phyloP scores from a whole-genome alignment of 2,888 invertebrate genomes.

The Hyppa rectilinea region DNA sequence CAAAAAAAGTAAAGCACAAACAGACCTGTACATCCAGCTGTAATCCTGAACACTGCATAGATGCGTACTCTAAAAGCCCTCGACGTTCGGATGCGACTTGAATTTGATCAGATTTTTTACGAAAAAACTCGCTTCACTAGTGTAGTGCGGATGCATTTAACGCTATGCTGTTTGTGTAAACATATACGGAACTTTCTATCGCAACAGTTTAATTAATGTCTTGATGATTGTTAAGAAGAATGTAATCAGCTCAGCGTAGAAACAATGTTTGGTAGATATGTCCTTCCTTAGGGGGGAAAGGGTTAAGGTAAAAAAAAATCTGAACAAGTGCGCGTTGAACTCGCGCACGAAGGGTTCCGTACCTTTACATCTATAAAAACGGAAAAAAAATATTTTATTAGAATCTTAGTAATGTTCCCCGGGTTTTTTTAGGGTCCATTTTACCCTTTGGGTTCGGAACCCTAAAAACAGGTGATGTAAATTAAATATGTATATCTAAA shows the following conservation, averaged over 20 bases:
- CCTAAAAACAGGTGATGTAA: background rate
- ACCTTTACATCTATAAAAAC: too few relatives aligned
- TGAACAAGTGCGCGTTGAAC: too few relatives aligned
- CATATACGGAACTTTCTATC: background rate
- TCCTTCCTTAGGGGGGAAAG: background rate
- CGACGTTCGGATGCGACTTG: constrained; percentile 46
- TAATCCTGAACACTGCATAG: constrained; percentile 48
- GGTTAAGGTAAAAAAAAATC: background rate
- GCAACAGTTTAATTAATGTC: background rate
- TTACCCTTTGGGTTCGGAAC: too few relatives aligned
- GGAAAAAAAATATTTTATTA: too few relatives aligned
- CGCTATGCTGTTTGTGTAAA: constrained; percentile 11
- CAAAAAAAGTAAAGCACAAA: constrained; percentile 25
- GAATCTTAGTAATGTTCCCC: too few relatives aligned
- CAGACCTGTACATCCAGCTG: constrained; percentile 28
- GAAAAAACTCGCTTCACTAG: constrained; percentile 28
- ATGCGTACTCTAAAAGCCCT: constrained; percentile 54
- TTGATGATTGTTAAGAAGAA: background rate
- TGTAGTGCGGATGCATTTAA: constrained; percentile 33
- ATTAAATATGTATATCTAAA: background rate
- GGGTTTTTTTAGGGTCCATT: too few relatives aligned
- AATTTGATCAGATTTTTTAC: constrained; percentile 50
- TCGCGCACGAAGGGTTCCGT: too few relatives aligned
- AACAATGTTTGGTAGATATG: background rate
- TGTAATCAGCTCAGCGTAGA: background rate